These are phyloP conservation scores for Resseliella maxima DNA, from an alignment of 2,888 invertebrate species.

Conservation along the genomic window DNA sequence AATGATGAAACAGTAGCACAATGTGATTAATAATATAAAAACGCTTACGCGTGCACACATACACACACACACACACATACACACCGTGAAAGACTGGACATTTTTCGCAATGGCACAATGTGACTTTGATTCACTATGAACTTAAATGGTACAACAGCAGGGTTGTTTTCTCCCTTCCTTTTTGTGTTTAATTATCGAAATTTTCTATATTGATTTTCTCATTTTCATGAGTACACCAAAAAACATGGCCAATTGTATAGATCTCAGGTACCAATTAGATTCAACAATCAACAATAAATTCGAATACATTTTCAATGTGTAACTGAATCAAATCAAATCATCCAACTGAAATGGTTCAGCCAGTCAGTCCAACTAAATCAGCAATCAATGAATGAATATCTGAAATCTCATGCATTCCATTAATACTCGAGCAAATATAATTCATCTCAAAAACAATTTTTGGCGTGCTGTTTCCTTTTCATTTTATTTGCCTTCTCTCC, in stretches of 20 bases:
- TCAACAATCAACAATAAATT: too few species aligned
- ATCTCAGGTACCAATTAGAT: too few species aligned
- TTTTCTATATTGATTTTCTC: not conserved
- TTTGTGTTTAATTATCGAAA: not conserved
- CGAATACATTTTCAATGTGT: too few species aligned
- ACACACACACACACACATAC: not conserved
- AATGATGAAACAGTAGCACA: not conserved
- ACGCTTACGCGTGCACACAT: too few species aligned
- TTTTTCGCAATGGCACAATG: not conserved
- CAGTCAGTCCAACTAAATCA: too few species aligned
- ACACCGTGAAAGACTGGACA: not conserved
- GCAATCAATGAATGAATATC: not conserved
- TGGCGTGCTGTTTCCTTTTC: too few species aligned
- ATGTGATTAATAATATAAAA: not conserved
- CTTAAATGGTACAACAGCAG: not conserved
- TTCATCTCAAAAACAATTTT: too few species aligned
- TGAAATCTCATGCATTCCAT: not conserved
- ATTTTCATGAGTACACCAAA: not conserved
- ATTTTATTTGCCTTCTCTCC: too few species aligned
- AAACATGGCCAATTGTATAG: not conserved
- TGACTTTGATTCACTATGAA: not conserved
- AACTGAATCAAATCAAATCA: too few species aligned
- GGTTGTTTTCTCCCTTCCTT: not conserved
- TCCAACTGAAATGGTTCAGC: too few species aligned
- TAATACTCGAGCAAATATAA: too few species aligned